A percentile compares a stretch with the other conserved stretches of the same genome.
These are phyloP conservation scores for Glyphotaelius pellucidus DNA, from an alignment of 2,888 invertebrate genomes.

Conservation along the genomic window DNA sequence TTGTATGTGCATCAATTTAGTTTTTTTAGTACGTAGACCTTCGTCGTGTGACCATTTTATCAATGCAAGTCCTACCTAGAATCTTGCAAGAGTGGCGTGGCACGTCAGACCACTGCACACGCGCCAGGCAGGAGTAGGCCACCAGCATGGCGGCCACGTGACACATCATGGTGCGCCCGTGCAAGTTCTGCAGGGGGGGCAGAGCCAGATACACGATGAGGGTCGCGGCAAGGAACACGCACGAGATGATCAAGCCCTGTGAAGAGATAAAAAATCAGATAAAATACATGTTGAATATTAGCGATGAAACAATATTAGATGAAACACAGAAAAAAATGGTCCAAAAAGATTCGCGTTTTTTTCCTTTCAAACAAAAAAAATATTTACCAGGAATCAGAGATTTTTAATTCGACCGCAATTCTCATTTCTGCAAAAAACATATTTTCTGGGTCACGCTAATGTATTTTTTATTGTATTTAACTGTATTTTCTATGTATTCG, in stretches of 20 bases:
- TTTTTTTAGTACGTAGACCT: too few relatives aligned
- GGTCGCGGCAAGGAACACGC: conserved; percentile 81
- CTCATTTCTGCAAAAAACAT: too few relatives aligned
- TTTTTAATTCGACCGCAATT: too few relatives aligned
- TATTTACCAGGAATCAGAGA: too few relatives aligned
- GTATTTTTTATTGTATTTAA: not conserved
- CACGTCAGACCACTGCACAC: conserved; percentile 75
- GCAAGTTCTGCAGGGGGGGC: conserved; percentile 83
- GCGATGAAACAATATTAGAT: not conserved
- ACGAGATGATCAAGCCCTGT: conserved; percentile 79
- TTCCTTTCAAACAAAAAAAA: too few relatives aligned
- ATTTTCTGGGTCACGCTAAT: too few relatives aligned
- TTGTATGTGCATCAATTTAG: too few relatives aligned
- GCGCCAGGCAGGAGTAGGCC: conserved; percentile 81
- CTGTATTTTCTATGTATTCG: not conserved
- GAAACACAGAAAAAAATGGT: not conserved
- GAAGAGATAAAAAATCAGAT: not conserved
- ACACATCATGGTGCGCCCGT: conserved; percentile 85
- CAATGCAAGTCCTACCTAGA: conserved; percentile 59
- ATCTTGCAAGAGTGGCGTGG: conserved; percentile 65
- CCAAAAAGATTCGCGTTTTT: too few relatives aligned
- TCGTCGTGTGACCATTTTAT: too few relatives aligned
- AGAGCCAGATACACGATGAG: conserved; percentile 81
- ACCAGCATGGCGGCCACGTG: conserved; percentile 81
- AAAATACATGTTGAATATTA: not conserved